Conservation (phyloP, 2,113 vertebrate species). For the Boulengeromyrus knoepffleri region DNA sequence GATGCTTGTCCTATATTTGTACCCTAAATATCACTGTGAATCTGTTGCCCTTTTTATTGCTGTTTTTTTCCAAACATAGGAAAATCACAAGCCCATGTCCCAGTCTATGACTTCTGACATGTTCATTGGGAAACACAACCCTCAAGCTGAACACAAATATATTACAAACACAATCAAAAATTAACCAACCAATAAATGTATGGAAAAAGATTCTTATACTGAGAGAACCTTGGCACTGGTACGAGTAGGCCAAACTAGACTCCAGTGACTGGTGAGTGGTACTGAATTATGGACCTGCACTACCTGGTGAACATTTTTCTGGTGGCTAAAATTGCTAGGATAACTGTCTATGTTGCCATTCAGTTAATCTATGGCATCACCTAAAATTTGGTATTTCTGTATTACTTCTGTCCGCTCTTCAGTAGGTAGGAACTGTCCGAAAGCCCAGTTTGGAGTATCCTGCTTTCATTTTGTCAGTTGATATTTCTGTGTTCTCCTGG, state of each 20-base stretch:
- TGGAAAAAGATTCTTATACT: background rate
- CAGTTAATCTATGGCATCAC: background rate
- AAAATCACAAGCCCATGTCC: background rate
- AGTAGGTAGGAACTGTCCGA: background rate
- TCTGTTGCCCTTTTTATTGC: background rate
- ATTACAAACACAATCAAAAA: background rate
- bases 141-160: background rate
- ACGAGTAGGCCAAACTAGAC: background rate
- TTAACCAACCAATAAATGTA: background rate
- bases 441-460: background rate
- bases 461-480: background rate
- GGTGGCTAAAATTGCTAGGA: background rate
- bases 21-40: background rate
- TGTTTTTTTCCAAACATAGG: background rate
- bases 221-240: background rate
- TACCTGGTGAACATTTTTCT: background rate
- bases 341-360: background rate
- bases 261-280: background rate
- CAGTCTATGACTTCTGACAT: background rate
- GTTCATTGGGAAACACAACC: background rate
- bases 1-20: background rate
- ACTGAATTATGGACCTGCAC: background rate
- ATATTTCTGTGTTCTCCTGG: background rate
- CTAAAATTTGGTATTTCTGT: background rate
- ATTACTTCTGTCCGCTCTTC: background rate